phyloP scores from a whole-genome alignment of 2,797 vertebrate genomes.

The Nannoperca obscura region DNA sequence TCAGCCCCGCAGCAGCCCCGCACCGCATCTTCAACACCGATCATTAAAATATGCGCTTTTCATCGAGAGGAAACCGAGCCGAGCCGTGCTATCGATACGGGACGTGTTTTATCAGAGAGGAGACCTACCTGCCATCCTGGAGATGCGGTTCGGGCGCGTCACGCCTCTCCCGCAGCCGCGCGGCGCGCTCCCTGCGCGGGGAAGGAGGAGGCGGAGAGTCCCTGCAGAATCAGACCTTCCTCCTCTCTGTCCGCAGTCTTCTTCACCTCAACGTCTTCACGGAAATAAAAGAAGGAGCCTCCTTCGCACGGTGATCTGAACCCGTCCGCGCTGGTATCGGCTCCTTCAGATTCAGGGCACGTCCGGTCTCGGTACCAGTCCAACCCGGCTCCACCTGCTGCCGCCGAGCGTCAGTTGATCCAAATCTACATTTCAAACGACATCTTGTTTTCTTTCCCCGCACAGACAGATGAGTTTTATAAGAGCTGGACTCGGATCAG shows the following conservation, averaged over 20 bases:
- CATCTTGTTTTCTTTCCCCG: neutral
- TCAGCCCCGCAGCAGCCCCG: neutral
- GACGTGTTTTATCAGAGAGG: neutral
- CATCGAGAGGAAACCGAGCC: neutral
- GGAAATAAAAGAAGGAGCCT: neutral
- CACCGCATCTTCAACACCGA: neutral
- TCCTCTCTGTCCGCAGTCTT: conserved; percentile 38
- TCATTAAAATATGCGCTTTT: fast-evolving
- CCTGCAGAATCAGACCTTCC: conserved; percentile 48
- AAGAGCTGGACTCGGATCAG: neutral
- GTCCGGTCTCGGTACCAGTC: conserved; percentile 34
- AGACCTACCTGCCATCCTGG: conserved; percentile 80
- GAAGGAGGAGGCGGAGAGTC: conserved; percentile 47
- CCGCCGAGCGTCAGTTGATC: conserved; percentile 20
- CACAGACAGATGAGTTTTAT: neutral
- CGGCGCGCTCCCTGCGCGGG: conserved; percentile 67
- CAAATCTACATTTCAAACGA: conserved; percentile 46
- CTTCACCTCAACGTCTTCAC: neutral
- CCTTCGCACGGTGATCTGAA: neutral
- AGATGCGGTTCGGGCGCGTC: conserved; percentile 75
- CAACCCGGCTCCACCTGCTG: conserved; percentile 4
- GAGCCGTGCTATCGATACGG: neutral
- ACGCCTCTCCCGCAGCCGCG: conserved; percentile 76
- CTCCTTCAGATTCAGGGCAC: conserved; percentile 1
- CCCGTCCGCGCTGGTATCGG: neutral